phyloP scores from a whole-genome alignment of 2,888 invertebrate genomes.

The Horisme vitalbata region DNA sequence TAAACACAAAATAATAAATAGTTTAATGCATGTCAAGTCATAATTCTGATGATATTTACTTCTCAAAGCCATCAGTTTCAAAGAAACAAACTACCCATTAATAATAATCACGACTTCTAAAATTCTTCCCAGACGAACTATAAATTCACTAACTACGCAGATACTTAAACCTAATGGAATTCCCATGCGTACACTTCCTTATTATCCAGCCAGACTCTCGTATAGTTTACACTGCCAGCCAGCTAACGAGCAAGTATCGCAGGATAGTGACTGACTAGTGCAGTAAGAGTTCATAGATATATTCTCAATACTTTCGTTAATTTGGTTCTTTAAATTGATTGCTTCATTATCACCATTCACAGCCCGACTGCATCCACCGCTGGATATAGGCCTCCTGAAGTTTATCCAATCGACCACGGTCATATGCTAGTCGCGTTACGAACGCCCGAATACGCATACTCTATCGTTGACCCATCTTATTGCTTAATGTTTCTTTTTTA shows the following conservation, averaged over 20 bases:
- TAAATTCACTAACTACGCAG: slow-evolving; percentile 30
- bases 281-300: not conserved
- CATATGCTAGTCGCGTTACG: too few species aligned
- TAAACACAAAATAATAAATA: too few species aligned
- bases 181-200: slow-evolving; percentile 36
- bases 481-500: too few species aligned
- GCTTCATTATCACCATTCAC: not conserved
- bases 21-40: too few species aligned
- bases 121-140: slow-evolving; percentile 24
- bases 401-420: too few species aligned
- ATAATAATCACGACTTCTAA: slow-evolving; percentile 22
- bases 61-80: not conserved
- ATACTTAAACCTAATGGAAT: slow-evolving; percentile 35
- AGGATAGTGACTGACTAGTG: not conserved
- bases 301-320: too few species aligned
- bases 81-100: slow-evolving; percentile 12
- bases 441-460: too few species aligned
- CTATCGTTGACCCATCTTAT: too few species aligned
- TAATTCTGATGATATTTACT: too few species aligned
- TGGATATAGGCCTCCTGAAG: not conserved
- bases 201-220: slow-evolving; percentile 30
- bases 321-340: not conserved
- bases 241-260: not conserved
- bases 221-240: slow-evolving; percentile 1
- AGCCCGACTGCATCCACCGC: too few species aligned